A percentile compares a stretch with the other conserved stretches of the same genome.
phyloP scores from a whole-genome alignment of 2,888 invertebrate genomes.

The Euproctis similis region DNA sequence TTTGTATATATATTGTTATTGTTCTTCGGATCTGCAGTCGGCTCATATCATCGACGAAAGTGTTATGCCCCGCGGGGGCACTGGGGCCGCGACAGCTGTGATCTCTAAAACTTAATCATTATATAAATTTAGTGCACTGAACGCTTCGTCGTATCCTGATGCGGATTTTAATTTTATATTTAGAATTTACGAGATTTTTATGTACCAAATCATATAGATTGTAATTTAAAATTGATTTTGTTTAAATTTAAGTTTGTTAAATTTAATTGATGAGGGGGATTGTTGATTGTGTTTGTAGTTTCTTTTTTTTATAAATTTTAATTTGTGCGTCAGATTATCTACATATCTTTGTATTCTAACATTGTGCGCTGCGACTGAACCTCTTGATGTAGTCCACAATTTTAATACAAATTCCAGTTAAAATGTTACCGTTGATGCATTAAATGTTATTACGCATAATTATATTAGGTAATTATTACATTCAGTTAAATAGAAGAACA shows the following conservation, averaged over 20 bases:
- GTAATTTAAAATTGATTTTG: conserved; percentile 54
- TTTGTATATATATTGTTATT: conserved; percentile 68
- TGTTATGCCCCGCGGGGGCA: conserved; percentile 49
- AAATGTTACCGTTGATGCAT: conserved; percentile 41
- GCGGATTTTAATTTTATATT: conserved; percentile 61
- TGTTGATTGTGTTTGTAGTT: conserved; percentile 72
- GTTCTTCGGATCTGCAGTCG: conserved; percentile 58
- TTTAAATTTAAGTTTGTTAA: conserved; percentile 62
- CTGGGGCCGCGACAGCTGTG: conserved; percentile 69
- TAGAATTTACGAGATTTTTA: conserved; percentile 69
- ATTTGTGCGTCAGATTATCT: conserved; percentile 25
- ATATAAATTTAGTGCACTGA: conserved; percentile 62
- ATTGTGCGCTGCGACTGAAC: conserved; percentile 39
- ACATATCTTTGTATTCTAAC: conserved; percentile 54
- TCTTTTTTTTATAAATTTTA: conserved; percentile 33
- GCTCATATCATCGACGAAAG: conserved; percentile 69
- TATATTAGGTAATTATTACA: conserved; percentile 25
- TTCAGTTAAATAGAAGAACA: conserved; percentile 30
- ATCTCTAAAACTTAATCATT: conserved; percentile 69
- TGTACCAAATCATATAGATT: conserved; percentile 73
- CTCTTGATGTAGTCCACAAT: conserved; percentile 29
- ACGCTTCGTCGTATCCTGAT: conserved; percentile 44
- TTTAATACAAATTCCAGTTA: conserved; percentile 18
- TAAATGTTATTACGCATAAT: conserved; percentile 26
- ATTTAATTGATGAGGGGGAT: conserved; percentile 58